Percentiles rank a stretch among this genome's conserved stretches.
phyloP scores from a whole-genome alignment of 1,140 invertebrate genomes.

The Dysdera silvatica region DNA sequence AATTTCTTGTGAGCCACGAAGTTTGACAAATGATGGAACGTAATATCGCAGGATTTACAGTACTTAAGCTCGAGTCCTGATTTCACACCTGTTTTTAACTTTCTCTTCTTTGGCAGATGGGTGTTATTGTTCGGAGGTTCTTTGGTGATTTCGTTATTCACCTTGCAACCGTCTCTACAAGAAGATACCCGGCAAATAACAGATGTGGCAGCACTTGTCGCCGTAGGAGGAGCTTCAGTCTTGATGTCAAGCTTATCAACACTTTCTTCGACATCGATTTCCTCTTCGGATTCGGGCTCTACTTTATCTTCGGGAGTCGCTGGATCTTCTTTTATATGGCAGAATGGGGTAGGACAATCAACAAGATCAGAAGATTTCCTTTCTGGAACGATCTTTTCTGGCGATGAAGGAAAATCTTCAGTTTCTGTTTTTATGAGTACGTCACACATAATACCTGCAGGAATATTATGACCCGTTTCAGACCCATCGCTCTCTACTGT shows the following conservation, averaged over 20 bases:
- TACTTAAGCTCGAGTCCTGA: constrained; percentile 52
- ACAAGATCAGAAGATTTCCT: too few relatives aligned
- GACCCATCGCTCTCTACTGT: neutral
- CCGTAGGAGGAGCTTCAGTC: neutral
- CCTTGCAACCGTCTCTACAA: neutral
- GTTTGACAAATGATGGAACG: constrained; percentile 83
- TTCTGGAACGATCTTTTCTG: too few relatives aligned
- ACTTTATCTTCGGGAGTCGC: neutral
- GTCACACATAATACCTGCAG: constrained; percentile 6
- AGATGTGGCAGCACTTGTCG: constrained; percentile 8
- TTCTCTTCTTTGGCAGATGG: constrained; percentile 6
- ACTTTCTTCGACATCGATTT: too few relatives aligned
- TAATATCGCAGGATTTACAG: constrained; percentile 90
- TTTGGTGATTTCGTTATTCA: neutral
- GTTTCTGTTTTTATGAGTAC: constrained; percentile 19
- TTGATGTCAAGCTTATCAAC: neutral
- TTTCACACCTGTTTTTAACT: neutral
- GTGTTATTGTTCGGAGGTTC: neutral
- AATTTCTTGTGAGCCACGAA: constrained; percentile 93
- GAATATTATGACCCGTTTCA: neutral
- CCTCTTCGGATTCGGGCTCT: constrained; percentile 2
- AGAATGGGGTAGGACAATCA: too few relatives aligned
- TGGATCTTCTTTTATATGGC: too few relatives aligned
- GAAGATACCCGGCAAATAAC: constrained; percentile 10
- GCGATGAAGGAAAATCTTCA: too few relatives aligned